Base-by-base conservation (phyloP, 1,140 invertebrate genomes). In the Danaus plexippus region DNA sequence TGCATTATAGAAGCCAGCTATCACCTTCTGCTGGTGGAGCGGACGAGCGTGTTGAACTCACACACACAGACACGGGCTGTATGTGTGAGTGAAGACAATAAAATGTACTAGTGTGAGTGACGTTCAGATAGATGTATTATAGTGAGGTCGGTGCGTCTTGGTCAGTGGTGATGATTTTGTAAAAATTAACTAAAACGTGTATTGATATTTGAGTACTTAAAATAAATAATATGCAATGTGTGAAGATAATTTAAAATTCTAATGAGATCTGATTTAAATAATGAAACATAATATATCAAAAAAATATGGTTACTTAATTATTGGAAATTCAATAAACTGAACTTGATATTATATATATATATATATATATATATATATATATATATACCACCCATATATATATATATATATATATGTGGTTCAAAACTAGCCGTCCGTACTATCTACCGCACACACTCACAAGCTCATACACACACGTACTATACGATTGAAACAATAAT, bases 81-180 rank as follows among this genome's bases (percentile, higher is more conserved):
- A 43, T 41, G 68, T 71, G 67, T 66, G 61, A 55, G 62, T 70
- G 60, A 69, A 78, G 72, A 80, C 77, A 80, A 80, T 80, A 76
- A 80, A 77, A 32, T 48, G 43, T 32, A 11, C 43, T 18, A 59
- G 77, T 77, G 73, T 75, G 70, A 58, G 58, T 56, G 59, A 44
- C 63, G 69, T 74, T 61, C 69, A 69, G 60, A 67, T 72, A 66
- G 66, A 66, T 64, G 58, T 56, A 41, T 32, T 66, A 57, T 65
- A 67, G 59, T 32, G 2, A 32, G 22, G 22, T 32, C 22, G 22
- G 22, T 46, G 52, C 50, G 63, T 49, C 22, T 54, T 45, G 59
- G 58, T 12, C 49, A 49, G 46, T 54, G 48, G 9, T 48, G 52
- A 55, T 54, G 22, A 50, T 54, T 48, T 54, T 51, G 12, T 46